phyloP scores from a whole-genome alignment of 2,888 invertebrate genomes.

The Dryocosmus kuriphilus region DNA sequence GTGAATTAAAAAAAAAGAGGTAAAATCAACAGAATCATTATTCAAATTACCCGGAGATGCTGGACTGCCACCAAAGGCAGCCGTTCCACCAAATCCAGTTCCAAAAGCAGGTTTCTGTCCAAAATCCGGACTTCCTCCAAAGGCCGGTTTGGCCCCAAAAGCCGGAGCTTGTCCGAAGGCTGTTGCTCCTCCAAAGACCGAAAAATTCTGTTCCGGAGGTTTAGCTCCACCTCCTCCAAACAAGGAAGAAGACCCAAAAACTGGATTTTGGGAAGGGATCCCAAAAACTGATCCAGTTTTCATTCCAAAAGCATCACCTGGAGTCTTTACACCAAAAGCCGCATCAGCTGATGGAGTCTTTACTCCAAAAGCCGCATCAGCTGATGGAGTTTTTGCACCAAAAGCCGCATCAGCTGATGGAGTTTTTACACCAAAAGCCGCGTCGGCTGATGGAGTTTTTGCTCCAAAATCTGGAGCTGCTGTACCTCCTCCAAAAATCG shows the following conservation, averaged over 20 bases:
- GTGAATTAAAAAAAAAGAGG: no score
- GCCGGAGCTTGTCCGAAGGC: constrained; percentile 68
- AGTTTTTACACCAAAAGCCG: no score
- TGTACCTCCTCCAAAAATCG: constrained; percentile 54
- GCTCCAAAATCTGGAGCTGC: background rate
- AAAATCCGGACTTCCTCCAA: constrained; percentile 66
- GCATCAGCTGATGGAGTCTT: background rate
- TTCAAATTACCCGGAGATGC: constrained; percentile 59
- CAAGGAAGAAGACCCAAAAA: constrained; percentile 57
- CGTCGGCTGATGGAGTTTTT: no score
- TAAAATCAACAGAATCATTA: no score
- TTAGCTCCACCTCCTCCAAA: constrained; percentile 47
- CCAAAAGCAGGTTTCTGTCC: constrained; percentile 66
- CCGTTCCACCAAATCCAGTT: constrained; percentile 65
- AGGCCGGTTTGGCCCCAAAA: constrained; percentile 70
- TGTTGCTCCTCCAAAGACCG: constrained; percentile 32
- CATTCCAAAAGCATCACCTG: constrained; percentile 48
- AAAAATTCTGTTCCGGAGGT: constrained; percentile 12
- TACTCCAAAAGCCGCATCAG: no score
- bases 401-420: background rate
- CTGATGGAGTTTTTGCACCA: no score
- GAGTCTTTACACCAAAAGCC: constrained; percentile 60
- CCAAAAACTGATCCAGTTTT: constrained; percentile 54
- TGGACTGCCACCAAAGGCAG: constrained; percentile 63
- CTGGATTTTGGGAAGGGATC: constrained; percentile 45